Evolutionary conservation across 2,888 invertebrate genomes (phyloP), one percentile per base, ranked within the genome.

Genomic region (Taenaris catops): DNA sequence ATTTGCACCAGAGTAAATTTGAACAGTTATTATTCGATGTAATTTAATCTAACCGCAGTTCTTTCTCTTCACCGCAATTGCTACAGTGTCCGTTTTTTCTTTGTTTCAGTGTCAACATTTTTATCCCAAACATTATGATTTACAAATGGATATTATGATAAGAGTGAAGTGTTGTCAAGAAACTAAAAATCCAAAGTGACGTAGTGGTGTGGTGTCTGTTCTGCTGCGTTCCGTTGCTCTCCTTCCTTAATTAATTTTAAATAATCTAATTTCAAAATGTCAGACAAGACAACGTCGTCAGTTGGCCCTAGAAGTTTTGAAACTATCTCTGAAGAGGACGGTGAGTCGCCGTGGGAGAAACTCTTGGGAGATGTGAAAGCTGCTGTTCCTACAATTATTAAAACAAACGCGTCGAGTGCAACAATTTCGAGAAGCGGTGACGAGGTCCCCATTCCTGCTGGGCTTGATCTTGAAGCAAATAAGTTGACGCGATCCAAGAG

Each of bases 101-200:
- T 86, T 84, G 83, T 86, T 86, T 49, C 83, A 84, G 84, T 86
- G 84, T 79, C 84, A 84, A 83, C 81, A 83, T 84, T 84, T 86
- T 76, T 84, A 81, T 63, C 86, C 86, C 73, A 86, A 86, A 76
- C 81, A 84, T 81, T 86, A 86, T 86, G 86, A 86, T 84, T 83
- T 86, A 86, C 86, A 84, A 86, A 86, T 86, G 86, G 86, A 86
- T 86, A 86, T 86, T 86, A 86, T 81, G 83, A 86, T 86, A 79
- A 70, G 86, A 80, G 86, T 86, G 84, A 86, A 86, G 86, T 86
- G 86, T 58, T 86, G 79, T 69, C 86, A 86, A 84, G 84, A 84
- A 86, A 86, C 84, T 83, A 86, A 86, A 80, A 86, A 86, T 59
- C 86, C 86, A 69, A 86, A 86, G 86, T 86, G 86, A 86, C 79